These are phyloP conservation scores for Druon quercuslanigerum DNA, from an alignment of 1,140 invertebrate genomes.

Conservation along the genomic window DNA sequence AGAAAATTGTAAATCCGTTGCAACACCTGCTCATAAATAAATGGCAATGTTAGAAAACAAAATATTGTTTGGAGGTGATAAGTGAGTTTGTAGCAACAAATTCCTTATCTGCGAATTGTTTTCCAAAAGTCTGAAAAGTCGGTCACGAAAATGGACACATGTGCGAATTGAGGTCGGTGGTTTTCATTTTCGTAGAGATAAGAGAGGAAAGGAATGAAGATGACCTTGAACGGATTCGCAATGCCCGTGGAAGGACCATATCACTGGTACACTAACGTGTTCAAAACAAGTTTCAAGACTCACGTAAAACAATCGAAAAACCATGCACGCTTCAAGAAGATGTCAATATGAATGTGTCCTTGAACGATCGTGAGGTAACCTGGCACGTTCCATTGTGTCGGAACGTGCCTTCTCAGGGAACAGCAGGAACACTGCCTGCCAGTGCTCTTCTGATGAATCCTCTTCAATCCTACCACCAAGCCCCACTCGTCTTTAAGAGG, in stretches of 20 bases:
- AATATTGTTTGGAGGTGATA: too few species aligned
- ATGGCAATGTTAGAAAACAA: too few species aligned
- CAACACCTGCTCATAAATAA: too few species aligned
- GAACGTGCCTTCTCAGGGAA: slow-evolving; percentile 51
- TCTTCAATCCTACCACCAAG: slow-evolving; percentile 9
- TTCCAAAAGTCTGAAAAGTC: neutral
- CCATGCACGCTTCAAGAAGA: slow-evolving; percentile 53
- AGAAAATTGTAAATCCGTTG: too few species aligned
- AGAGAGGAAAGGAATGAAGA: neutral
- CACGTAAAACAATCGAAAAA: slow-evolving; percentile 56
- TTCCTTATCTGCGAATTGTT: neutral
- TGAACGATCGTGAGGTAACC: slow-evolving; percentile 51
- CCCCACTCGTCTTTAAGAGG: slow-evolving; percentile 23
- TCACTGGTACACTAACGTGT: slow-evolving; percentile 46
- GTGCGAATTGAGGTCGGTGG: slow-evolving; percentile 14
- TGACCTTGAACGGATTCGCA: slow-evolving; percentile 27
- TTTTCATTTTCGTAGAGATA: neutral
- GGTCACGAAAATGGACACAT: slow-evolving; percentile 13
- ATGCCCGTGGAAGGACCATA: slow-evolving; percentile 20
- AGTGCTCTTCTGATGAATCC: slow-evolving; percentile 29
- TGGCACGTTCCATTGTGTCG: slow-evolving; percentile 59
- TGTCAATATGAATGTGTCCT: slow-evolving; percentile 66
- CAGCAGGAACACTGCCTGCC: neutral
- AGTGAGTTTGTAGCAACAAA: too few species aligned
- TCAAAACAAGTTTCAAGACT: slow-evolving; percentile 53